phyloP scores from a whole-genome alignment of 2,888 invertebrate genomes.

The Scelioninae gen. 1 region DNA sequence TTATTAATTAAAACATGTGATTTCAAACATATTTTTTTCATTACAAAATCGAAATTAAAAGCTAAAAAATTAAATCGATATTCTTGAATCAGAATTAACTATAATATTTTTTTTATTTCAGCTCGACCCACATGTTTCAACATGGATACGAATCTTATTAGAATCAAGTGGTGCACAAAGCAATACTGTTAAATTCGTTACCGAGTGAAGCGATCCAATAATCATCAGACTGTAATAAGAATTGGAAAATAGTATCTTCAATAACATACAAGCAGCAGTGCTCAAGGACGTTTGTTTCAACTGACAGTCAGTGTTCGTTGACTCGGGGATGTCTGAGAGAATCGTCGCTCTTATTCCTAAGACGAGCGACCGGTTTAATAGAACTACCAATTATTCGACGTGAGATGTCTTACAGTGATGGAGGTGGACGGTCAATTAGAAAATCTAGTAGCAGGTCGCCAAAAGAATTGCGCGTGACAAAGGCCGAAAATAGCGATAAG shows the following conservation, averaged over 20 bases:
- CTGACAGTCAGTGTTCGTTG: neutral
- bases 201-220: neutral
- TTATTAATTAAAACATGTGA: too few relatives aligned
- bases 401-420: constrained; percentile 84
- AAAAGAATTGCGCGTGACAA: constrained; percentile 84
- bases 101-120: neutral
- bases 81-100: too few relatives aligned
- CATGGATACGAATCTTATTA: neutral
- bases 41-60: too few relatives aligned
- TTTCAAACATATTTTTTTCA: too few relatives aligned
- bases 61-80: too few relatives aligned
- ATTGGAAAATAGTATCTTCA: neutral
- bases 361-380: constrained; percentile 37
- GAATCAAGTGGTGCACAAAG: neutral
- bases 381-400: constrained; percentile 52
- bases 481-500: constrained; percentile 81
- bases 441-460: constrained; percentile 84
- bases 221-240: neutral
- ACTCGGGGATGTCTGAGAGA: constrained; percentile 52
- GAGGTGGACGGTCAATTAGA: constrained; percentile 84
- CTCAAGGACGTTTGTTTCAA: neutral
- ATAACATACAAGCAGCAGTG: neutral
- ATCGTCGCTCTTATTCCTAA: constrained; percentile 28
- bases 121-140: neutral
- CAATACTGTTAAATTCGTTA: neutral